These are phyloP conservation scores for Anneissia japonica DNA, from an alignment of 35 echinoderm and acorn worm genomes.

Conservation along the genomic window DNA sequence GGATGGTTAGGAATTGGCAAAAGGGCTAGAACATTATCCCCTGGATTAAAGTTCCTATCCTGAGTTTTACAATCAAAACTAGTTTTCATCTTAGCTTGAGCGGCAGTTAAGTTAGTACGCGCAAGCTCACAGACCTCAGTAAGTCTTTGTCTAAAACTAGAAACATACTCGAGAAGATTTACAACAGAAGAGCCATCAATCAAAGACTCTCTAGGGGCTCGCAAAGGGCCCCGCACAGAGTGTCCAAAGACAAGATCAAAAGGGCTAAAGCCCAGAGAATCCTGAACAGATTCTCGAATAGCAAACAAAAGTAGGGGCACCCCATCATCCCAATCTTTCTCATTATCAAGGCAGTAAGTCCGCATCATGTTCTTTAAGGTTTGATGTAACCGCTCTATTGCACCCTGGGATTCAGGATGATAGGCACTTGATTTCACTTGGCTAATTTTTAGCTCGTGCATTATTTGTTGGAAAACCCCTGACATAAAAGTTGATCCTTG, in stretches of 20 bases:
- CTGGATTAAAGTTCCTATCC: neutral
- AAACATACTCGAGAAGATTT: constrained; percentile 59
- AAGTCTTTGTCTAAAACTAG: constrained; percentile 42
- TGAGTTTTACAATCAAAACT: constrained; percentile 31
- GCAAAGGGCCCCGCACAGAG: constrained; percentile 55
- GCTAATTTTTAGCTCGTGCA: constrained; percentile 38
- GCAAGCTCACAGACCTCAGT: constrained; percentile 34
- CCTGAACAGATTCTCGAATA: constrained; percentile 25
- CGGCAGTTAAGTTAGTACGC: constrained; percentile 28
- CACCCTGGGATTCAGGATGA: constrained; percentile 48
- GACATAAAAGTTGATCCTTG: constrained; percentile 66
- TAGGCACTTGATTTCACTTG: constrained; percentile 37
- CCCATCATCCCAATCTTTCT: constrained; percentile 61
- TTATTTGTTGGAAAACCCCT: constrained; percentile 42
- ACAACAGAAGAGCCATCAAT: constrained; percentile 9
- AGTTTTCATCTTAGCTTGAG: constrained; percentile 32
- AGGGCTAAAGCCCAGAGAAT: constrained; percentile 55
- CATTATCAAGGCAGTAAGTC: constrained; percentile 46
- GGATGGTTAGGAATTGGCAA: constrained; percentile 7
- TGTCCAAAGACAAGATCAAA: constrained; percentile 60
- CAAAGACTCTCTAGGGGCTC: constrained; percentile 49
- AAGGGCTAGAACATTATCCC: constrained; percentile 34
- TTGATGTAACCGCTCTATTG: constrained; percentile 47
- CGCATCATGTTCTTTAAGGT: constrained; percentile 70
- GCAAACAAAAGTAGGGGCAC: constrained; percentile 48